Conservation (phyloP, 1,140 invertebrate genomes). For the Saxidomus purpurata region DNA sequence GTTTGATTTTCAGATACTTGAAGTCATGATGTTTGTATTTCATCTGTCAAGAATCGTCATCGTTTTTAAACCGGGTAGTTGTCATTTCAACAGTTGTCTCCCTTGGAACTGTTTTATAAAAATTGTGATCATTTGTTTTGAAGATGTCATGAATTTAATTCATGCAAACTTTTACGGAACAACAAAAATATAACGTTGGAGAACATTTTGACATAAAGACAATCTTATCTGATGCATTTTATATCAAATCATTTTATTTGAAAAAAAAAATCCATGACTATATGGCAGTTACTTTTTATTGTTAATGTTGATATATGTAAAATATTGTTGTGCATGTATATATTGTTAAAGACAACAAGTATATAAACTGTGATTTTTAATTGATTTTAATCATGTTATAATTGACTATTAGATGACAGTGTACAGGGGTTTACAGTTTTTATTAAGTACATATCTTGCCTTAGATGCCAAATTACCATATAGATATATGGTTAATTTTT, state of each 20-base stretch:
- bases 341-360: constrained; percentile 26
- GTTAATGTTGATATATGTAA: neutral
- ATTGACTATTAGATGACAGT: neutral
- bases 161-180: too few species aligned
- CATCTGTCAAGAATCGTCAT: constrained; percentile 7
- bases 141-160: too few species aligned
- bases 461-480: constrained; percentile 14
- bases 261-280: neutral
- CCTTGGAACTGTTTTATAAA: neutral
- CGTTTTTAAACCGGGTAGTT: neutral
- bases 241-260: neutral
- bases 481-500: too few species aligned
- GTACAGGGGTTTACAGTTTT: neutral
- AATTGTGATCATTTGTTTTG: too few species aligned
- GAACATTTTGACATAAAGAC: neutral
- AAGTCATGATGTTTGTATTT: constrained; percentile 48
- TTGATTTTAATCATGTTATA: constrained; percentile 23
- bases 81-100: constrained; percentile 1
- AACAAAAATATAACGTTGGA: too few species aligned
- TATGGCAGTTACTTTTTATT: neutral
- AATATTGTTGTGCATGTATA: neutral
- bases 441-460: neutral
- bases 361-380: constrained; percentile 22
- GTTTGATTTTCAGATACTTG: constrained; percentile 53
- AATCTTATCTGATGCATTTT: constrained; percentile 17